Base-by-base conservation (phyloP, 2,888 invertebrate species). In the Cyrtodaria siliqua region DNA sequence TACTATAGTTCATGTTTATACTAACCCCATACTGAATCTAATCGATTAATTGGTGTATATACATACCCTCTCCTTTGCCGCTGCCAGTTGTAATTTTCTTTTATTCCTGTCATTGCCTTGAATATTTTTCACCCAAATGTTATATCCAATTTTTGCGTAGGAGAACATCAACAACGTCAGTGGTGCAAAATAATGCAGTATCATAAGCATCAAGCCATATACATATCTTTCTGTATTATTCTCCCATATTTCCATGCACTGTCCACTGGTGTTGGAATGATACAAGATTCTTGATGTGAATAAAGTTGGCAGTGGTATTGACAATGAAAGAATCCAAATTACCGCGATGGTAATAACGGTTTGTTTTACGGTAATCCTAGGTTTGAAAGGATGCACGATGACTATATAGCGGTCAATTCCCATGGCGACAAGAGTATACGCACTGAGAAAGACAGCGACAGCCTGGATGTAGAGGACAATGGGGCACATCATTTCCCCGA, bases 381-480 rank as follows among this genome's bases (percentile, higher is more conserved):
- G 97, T 84, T 95, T 95, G 63, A 98, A 92, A 0, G 98, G 98
- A 94, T 96, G 96, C 95, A 97, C 96, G 76, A 98, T 97, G 60
- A 97, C 97, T 92, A 97, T 95, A 90, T 97, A 98, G 20, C 97
- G 95, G 93, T 98, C 98, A 64, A 97, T 95, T 83, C 97, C 97
- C 91, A 98, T 97, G 42, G 97, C 97, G 33, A 98, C 96, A 87
- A 98, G 93, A 0, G 98, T 98, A 92, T 97, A 98, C 2, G 97
- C 97, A 90, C 97, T 97, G 72, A 97, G 96, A 70, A 94, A 92
- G 16, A 94, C 94, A 0, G 92, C 87, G 23, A 92, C 91, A 1
- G 90, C 93, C 92, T 97, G 97, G 0, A 96, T 95, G 92, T 96
- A 97, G 93, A 96, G 96, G 83, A 97, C 97, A 42, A 96, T 93